These are phyloP conservation scores for Linyphia triangularis DNA, from an alignment of 2,888 invertebrate species.

Conservation along the genomic window DNA sequence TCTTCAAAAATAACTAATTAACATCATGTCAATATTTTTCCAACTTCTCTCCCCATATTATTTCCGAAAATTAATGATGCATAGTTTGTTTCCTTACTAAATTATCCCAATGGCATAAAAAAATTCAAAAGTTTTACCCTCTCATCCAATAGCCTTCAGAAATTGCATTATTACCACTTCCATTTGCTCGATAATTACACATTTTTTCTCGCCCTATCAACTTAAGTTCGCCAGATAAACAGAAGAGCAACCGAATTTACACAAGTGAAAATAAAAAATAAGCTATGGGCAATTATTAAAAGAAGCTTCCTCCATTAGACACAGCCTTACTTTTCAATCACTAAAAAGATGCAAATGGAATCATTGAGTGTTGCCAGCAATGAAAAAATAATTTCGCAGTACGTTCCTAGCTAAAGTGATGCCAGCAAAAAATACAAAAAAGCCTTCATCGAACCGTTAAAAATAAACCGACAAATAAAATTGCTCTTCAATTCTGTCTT, in stretches of 20 bases:
- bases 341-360: conserved; percentile 39
- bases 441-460: conserved; percentile 12
- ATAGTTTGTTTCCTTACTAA: no score
- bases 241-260: background rate
- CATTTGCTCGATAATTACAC: conserved; percentile 3
- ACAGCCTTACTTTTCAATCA: conserved; percentile 38
- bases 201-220: background rate
- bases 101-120: background rate
- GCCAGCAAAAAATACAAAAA: conserved; percentile 5
- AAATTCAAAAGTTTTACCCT: background rate
- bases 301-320: conserved; percentile 25
- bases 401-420: background rate
- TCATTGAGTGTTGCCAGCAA: background rate
- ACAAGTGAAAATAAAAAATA: background rate
- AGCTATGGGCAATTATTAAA: conserved; percentile 32
- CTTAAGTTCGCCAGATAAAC: background rate
- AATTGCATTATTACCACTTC: background rate
- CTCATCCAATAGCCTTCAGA: background rate
- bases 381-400: background rate
- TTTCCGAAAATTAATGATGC: background rate
- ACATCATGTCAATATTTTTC: background rate
- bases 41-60: background rate
- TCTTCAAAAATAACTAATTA: background rate
- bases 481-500: conserved; percentile 21
- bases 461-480: conserved; percentile 45